These are phyloP conservation scores for Prenolepis imparis DNA, from an alignment of 2,888 invertebrate species.

Conservation along the genomic window DNA sequence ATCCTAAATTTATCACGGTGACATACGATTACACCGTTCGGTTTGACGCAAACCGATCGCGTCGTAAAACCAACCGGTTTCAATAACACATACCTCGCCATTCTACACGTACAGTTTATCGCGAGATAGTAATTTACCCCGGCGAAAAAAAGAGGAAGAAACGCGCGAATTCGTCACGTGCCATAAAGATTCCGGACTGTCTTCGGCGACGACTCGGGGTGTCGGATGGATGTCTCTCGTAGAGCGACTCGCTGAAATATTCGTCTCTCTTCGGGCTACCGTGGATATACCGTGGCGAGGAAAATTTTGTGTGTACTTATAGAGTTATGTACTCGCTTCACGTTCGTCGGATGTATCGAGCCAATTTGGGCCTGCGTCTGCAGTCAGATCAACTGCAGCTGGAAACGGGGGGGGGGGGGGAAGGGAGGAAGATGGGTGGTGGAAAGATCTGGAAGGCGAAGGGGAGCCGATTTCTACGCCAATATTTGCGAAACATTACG, in stretches of 20 bases:
- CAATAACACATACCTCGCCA: constrained; percentile 16
- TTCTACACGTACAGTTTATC: constrained; percentile 23
- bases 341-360: constrained; percentile 76
- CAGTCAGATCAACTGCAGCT: constrained; percentile 68
- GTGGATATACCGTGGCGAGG: constrained; percentile 68
- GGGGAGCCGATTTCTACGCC: constrained; percentile 75
- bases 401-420: not conserved
- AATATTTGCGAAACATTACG: constrained; percentile 79
- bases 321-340: constrained; percentile 76
- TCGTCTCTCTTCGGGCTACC: constrained; percentile 50
- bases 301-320: constrained; percentile 77
- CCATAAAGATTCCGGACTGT: constrained; percentile 11
- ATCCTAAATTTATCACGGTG: constrained; percentile 15
- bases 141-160: not conserved
- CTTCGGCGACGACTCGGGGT: not conserved
- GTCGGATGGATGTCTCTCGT: constrained; percentile 25
- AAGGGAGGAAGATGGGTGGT: not conserved
- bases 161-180: not conserved
- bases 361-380: constrained; percentile 74
- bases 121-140: constrained; percentile 3
- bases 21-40: constrained; percentile 14
- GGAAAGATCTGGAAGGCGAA: constrained; percentile 48
- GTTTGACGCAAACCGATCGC: not conserved
- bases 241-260: constrained; percentile 65
- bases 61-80: constrained; percentile 26